A percentile compares a stretch with the other conserved stretches of the same genome.
Evolutionary conservation across 2,888 invertebrate genomes (phyloP).

Genomic region (Acleris holmiana): DNA sequence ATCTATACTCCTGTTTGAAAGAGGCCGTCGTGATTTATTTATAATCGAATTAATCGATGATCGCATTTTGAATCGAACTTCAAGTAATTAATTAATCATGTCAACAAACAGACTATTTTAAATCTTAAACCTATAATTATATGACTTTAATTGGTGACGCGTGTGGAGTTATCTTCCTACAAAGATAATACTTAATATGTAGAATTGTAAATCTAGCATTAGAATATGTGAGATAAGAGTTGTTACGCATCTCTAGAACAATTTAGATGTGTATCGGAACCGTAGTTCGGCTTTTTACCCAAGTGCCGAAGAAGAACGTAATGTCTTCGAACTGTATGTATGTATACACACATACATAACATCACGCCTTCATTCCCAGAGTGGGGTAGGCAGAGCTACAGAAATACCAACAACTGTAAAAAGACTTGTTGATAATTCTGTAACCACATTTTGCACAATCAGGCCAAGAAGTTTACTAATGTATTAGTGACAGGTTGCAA

Average conservation of each 20-base stretch:
- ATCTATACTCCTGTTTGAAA: constrained; percentile 39
- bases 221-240: constrained; percentile 21
- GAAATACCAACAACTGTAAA: too few species aligned
- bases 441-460: too few species aligned
- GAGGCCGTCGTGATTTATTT: constrained; percentile 36
- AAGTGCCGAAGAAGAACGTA: too few species aligned
- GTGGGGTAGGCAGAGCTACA: too few species aligned
- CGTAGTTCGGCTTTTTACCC: constrained; percentile 11
- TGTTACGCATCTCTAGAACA: constrained; percentile 29
- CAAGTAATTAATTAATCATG: constrained; percentile 24
- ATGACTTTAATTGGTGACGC: neutral
- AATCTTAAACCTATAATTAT: neutral
- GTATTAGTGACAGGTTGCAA: too few species aligned
- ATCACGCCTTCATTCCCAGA: too few species aligned
- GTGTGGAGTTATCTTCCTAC: constrained; percentile 2
- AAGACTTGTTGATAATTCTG: too few species aligned
- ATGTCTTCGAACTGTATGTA: too few species aligned
- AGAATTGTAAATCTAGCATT: constrained; percentile 25
- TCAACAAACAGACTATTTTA: neutral
- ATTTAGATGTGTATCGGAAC: constrained; percentile 25
- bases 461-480: too few species aligned
- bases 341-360: too few species aligned
- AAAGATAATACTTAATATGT: constrained; percentile 22
- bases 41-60: constrained; percentile 35
- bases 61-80: constrained; percentile 26